phyloP scores from a whole-genome alignment of 1,140 invertebrate species.

The Cotesia typhae region DNA sequence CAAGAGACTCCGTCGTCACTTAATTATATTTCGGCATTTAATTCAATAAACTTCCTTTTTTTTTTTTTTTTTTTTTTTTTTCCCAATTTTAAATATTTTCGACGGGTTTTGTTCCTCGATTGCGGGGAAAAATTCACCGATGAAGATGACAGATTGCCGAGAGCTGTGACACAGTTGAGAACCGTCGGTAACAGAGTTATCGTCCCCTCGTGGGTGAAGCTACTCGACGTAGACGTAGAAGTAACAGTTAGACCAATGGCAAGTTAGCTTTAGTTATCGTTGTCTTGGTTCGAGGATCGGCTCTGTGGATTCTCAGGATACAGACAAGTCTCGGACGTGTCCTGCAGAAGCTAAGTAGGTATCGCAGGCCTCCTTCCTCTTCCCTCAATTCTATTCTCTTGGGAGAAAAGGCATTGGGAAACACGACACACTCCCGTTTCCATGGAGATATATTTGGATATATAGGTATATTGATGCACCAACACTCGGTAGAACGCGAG shows the following conservation, averaged over 20 bases:
- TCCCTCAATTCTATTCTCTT: slow-evolving; percentile 23
- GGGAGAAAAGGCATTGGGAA: slow-evolving; percentile 44
- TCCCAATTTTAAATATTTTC: not conserved
- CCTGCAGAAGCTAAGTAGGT: slow-evolving; percentile 40
- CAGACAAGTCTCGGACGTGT: slow-evolving; percentile 43
- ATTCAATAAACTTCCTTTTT: not conserved
- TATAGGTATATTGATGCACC: not conserved
- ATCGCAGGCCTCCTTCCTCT: slow-evolving; percentile 35
- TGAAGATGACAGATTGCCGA: not conserved
- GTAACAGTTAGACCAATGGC: not conserved
- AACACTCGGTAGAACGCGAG: not conserved
- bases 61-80: not conserved
- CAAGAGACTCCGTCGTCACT: not conserved
- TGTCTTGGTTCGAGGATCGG: not conserved
- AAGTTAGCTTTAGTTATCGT: no score
- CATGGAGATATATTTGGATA: slow-evolving; percentile 20
- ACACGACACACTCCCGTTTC: slow-evolving; percentile 30
- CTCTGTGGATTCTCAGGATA: not conserved
- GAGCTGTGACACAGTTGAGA: slow-evolving; percentile 42
- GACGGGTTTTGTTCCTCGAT: not conserved
- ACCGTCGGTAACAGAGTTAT: slow-evolving; percentile 52
- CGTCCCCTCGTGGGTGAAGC: slow-evolving; percentile 40
- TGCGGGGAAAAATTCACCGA: not conserved
- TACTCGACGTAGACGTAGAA: slow-evolving; percentile 43
- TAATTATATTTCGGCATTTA: not conserved